Evolutionary conservation across 2,797 vertebrate species (phyloP), one percentile per base, ranked within the genome.

Genomic region (Phyllotis vaccarum): DNA sequence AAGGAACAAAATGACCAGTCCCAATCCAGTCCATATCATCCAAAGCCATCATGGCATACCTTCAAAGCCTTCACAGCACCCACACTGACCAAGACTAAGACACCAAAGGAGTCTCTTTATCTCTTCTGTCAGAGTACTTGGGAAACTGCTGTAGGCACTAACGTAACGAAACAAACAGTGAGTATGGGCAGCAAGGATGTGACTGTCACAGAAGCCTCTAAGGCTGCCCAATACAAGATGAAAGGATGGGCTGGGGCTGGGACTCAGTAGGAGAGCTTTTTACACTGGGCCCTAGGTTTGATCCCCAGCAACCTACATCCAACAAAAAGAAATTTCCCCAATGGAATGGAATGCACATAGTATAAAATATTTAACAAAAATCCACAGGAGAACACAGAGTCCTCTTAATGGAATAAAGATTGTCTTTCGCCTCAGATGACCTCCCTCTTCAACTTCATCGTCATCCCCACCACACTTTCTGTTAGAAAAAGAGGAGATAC

Each of bases 31-130:
- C 54, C 40, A 34, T 29, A 43, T 8, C 6, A 29, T 37, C 54
- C 68, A 93, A 56, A 64, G 19, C 34, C 8, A 34, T 9, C 34
- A 7, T 3, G 5, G 8, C 1, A 2, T 3, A 3, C 14, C 27
- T 60, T 19, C 43, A 3, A 1, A 17, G 49, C 13, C 13, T 43
- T 19, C 0, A 5, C 14, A 27, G 1, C 4, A 21, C 19, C 9
- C 0, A 0, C 3, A 3, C 58, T 52, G 17, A 40, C 2, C 12
- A 62, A 58, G 34, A n/a, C 3, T 8, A 68, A 34, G 31, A 24
- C 2, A 9, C 19, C 60, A 43, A 10, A 19, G 24, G 46, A 12
- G 1, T 43, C 46, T 31, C 13, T 31, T 60, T 24, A 16, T 16
- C 24, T 21, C 34, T 34, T 52, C 60, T 4, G 1, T 11, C 68